Evolutionary conservation across 2,888 invertebrate species (phyloP).

Genomic region (Cyclophora punctaria): DNA sequence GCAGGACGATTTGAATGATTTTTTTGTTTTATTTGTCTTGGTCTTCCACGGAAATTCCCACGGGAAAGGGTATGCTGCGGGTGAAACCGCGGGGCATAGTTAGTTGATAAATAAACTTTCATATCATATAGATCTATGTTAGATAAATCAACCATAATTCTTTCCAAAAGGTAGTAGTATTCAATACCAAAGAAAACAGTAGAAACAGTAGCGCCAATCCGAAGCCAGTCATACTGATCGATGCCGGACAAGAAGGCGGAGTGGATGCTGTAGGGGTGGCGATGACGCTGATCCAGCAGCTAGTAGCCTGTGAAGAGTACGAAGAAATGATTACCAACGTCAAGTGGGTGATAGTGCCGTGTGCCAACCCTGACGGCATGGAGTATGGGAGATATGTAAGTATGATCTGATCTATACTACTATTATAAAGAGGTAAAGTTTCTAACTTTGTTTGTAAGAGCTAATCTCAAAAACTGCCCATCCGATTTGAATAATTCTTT

Average conservation of each 20-base stretch:
- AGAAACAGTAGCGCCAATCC: neutral
- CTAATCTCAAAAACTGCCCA: too few relatives aligned
- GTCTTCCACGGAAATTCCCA: too few relatives aligned
- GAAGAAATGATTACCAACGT: constrained; percentile 35
- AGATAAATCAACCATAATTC: too few relatives aligned
- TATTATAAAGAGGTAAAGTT: too few relatives aligned
- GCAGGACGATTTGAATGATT: too few relatives aligned
- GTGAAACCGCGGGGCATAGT: too few relatives aligned
- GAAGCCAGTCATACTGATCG: constrained; percentile 47
- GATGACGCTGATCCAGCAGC: constrained; percentile 47
- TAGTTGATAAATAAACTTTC: too few relatives aligned
- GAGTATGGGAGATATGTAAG: constrained; percentile 51
- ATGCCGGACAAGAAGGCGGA: constrained; percentile 56
- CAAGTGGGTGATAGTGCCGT: constrained; percentile 55
- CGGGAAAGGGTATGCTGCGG: too few relatives aligned
- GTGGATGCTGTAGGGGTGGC: constrained; percentile 41
- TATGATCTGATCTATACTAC: neutral
- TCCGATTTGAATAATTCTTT: too few relatives aligned
- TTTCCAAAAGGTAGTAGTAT: neutral
- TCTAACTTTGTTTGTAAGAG: too few relatives aligned
- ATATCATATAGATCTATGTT: too few relatives aligned
- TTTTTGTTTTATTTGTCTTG: too few relatives aligned
- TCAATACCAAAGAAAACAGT: constrained; percentile 6
- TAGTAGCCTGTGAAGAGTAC: constrained; percentile 51
- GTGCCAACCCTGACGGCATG: constrained; percentile 55